Conservation (phyloP, 2,888 invertebrate species). For the Noctuana brunneofusca region DNA sequence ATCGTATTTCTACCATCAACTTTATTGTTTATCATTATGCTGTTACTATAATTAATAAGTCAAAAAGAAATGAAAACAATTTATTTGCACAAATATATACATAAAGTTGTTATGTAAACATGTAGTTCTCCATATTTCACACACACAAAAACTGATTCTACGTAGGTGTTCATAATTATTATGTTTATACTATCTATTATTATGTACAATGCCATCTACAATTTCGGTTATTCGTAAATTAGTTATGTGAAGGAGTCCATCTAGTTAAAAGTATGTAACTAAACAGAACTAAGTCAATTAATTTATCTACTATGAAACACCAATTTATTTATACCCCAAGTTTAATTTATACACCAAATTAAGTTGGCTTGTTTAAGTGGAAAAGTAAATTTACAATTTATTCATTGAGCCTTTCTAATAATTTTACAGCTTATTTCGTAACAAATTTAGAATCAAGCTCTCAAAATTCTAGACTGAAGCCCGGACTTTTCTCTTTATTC, state of each 20-base stretch:
- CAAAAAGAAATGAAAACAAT: too few species aligned
- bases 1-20: too few species aligned
- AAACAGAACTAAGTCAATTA: not conserved
- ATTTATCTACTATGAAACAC: not conserved
- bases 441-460: slow-evolving; percentile 6
- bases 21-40: too few species aligned
- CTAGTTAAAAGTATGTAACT: not conserved
- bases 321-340: not conserved
- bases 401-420: not conserved
- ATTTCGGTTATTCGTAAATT: not conserved
- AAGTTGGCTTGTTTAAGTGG: slow-evolving; percentile 1
- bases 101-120: too few species aligned
- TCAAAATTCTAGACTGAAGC: slow-evolving; percentile 23
- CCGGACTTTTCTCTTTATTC: slow-evolving; percentile 25
- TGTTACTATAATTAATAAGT: too few species aligned
- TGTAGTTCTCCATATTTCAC: too few species aligned
- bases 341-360: not conserved
- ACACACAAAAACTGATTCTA: too few species aligned
- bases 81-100: too few species aligned
- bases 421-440: not conserved
- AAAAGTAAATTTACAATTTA: slow-evolving; percentile 4
- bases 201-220: too few species aligned
- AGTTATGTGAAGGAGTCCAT: not conserved
- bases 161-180: too few species aligned
- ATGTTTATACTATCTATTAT: too few species aligned